Evolutionary conservation across 2,797 vertebrate genomes (phyloP).

Genomic region (Natrix natrix): DNA sequence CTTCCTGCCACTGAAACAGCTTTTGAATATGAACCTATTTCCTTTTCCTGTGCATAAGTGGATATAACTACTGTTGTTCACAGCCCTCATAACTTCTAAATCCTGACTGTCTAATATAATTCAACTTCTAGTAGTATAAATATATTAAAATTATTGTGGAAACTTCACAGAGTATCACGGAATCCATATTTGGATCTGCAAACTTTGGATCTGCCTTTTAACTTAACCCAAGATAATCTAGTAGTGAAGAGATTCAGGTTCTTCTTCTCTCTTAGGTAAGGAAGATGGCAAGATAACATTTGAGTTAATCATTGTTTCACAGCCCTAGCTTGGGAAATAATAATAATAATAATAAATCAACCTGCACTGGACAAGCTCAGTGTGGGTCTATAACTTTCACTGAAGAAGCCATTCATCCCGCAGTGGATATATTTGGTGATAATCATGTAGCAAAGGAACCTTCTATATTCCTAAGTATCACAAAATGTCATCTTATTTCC

Average conservation of each 20-base stretch:
- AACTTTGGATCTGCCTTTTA: background rate
- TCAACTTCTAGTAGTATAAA: background rate
- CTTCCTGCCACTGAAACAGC: slow-evolving; percentile 16
- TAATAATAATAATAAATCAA: background rate
- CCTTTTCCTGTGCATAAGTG: background rate
- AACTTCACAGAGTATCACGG: background rate
- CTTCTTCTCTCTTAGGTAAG: background rate
- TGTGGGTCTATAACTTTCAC: background rate
- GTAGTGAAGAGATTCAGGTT: background rate
- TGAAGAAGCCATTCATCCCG: background rate
- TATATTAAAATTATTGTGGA: background rate
- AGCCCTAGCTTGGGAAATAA: background rate
- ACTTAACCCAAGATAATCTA: background rate
- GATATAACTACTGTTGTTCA: background rate
- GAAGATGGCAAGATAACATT: background rate
- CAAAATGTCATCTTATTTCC: background rate
- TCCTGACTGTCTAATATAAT: background rate
- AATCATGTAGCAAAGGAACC: background rate
- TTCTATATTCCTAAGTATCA: background rate
- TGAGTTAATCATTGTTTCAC: background rate
- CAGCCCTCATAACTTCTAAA: background rate
- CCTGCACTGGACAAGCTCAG: background rate
- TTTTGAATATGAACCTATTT: slow-evolving; percentile 2
- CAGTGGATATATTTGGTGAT: background rate
- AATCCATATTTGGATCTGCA: background rate